These are phyloP conservation scores for Drosophila melanica DNA, from an alignment of 1,140 invertebrate species.

Conservation along the genomic window DNA sequence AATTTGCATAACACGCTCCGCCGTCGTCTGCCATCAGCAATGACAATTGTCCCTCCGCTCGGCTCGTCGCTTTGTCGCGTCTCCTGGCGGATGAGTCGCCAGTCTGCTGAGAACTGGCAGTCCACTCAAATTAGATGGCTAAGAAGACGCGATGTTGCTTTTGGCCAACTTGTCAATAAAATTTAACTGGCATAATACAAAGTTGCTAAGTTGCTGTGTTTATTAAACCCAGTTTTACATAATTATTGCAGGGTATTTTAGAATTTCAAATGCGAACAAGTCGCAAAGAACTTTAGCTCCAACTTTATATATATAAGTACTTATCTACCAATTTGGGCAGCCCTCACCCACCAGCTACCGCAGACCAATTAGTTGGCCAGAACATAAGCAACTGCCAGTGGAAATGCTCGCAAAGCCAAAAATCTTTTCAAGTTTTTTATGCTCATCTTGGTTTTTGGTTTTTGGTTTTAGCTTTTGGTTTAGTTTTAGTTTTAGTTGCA, in stretches of 20 bases:
- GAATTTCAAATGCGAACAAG: slow-evolving; percentile 6
- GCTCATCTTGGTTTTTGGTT: slow-evolving; percentile 54
- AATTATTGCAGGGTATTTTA: slow-evolving; percentile 8
- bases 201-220: not conserved
- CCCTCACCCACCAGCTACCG: slow-evolving; percentile 17
- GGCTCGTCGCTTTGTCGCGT: too few relatives aligned
- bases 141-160: not conserved
- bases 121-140: slow-evolving; percentile 6
- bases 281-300: slow-evolving; percentile 19
- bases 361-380: slow-evolving; percentile 47
- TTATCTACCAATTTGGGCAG: slow-evolving; percentile 39
- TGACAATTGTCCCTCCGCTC: slow-evolving; percentile 11
- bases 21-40: slow-evolving; percentile 15
- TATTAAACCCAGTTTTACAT: not conserved
- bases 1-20: slow-evolving; percentile 68
- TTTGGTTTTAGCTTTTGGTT: slow-evolving; percentile 37
- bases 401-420: slow-evolving; percentile 36
- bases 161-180: slow-evolving; percentile 18
- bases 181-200: slow-evolving; percentile 1
- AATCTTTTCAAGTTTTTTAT: slow-evolving; percentile 45
- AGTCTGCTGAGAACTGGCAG: slow-evolving; percentile 2
- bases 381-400: slow-evolving; percentile 27
- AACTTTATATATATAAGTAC: slow-evolving; percentile 33
- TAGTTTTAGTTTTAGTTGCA: slow-evolving; percentile 54
- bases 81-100: not conserved